These are phyloP conservation scores for Chloroceryle aenea DNA, from an alignment of 2,113 vertebrate genomes.

Conservation along the genomic window DNA sequence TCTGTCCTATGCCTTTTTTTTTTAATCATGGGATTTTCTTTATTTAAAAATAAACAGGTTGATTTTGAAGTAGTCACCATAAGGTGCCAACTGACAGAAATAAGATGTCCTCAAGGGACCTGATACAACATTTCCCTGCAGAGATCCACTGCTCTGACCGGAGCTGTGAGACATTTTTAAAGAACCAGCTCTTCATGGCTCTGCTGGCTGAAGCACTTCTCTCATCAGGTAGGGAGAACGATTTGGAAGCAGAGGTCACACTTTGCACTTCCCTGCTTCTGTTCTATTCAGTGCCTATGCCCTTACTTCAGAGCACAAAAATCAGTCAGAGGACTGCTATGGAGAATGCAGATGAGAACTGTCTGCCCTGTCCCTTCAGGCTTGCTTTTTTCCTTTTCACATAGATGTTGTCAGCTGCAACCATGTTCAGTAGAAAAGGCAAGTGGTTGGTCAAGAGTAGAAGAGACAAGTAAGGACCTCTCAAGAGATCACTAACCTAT, in stretches of 20 bases:
- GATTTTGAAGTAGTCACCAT: constrained; percentile 38
- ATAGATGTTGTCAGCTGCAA: background rate
- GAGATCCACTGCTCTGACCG: background rate
- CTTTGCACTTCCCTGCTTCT: background rate
- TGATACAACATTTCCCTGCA: background rate
- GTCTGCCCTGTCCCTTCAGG: background rate
- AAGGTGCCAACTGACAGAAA: constrained; percentile 41
- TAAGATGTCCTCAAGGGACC: constrained; percentile 1
- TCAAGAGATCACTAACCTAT: constrained; percentile 27
- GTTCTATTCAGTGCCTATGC: background rate
- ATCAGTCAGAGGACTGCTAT: background rate
- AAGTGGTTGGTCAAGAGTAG: background rate
- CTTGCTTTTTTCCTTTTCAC: background rate
- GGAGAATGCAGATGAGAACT: background rate
- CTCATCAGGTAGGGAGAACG: background rate
- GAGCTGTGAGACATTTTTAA: background rate
- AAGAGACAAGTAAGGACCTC: constrained; percentile 4
- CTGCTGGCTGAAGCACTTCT: background rate
- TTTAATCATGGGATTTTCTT: background rate
- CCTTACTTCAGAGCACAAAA: background rate
- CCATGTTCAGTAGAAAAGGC: background rate
- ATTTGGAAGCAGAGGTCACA: background rate
- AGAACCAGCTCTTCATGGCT: background rate
- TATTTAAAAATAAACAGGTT: background rate
- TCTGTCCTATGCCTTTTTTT: constrained; percentile 4